phyloP scores from a whole-genome alignment of 2,888 invertebrate species.

The Poecilobothrus nobilitatus region DNA sequence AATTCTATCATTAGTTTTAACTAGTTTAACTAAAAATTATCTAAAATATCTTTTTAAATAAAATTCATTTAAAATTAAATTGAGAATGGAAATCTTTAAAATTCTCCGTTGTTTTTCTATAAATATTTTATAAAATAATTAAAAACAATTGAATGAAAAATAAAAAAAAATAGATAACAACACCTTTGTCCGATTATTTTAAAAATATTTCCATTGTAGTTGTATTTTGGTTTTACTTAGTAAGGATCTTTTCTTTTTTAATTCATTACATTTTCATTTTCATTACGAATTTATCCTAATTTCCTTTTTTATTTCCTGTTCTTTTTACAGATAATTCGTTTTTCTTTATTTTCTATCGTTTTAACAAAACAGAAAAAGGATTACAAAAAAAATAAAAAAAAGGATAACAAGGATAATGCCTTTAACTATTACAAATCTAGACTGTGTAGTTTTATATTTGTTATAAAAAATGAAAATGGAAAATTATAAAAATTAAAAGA shows the following conservation, averaged over 20 bases:
- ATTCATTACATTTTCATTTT: not conserved
- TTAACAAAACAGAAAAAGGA: not conserved
- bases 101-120: too few relatives aligned
- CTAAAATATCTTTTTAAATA: too few relatives aligned
- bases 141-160: not conserved
- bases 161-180: not conserved
- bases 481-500: too few relatives aligned
- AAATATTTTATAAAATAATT: not conserved
- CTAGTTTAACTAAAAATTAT: too few relatives aligned
- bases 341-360: not conserved
- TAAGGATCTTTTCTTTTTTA: too few relatives aligned
- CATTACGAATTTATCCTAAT: constrained; percentile 1
- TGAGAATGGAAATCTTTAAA: too few relatives aligned
- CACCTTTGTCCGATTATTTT: not conserved
- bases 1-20: too few relatives aligned
- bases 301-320: not conserved
- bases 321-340: not conserved
- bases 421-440: too few relatives aligned
- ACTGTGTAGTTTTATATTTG: too few relatives aligned
- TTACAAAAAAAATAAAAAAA: not conserved
- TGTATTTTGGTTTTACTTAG: too few relatives aligned
- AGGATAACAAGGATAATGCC: not conserved
- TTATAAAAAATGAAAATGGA: not conserved
- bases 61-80: too few relatives aligned
- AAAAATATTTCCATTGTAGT: not conserved